Evolutionary conservation across 1,140 invertebrate genomes (phyloP), one percentile per base, ranked within the genome.

Genomic region (Bombus polaris): DNA sequence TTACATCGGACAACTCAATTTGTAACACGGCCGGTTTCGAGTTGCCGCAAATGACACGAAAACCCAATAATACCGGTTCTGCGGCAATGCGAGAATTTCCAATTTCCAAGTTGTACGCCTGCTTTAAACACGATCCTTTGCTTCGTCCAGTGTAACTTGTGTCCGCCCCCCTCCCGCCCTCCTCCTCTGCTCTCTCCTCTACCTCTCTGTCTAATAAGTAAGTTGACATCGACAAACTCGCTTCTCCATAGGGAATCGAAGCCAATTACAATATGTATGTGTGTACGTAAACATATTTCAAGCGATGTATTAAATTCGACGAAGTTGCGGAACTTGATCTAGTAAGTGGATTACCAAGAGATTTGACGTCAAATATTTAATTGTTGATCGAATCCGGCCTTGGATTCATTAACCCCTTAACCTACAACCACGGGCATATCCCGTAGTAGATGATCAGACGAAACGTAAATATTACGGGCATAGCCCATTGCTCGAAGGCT

Each of bases 11-110:
- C 66, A 84, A 84, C 82, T 84, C 82, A 79, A 84, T 84, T 84
- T 84, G 82, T 79, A 84, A 84, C 76, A 12, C 3, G 65, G 37
- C 39, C 53, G 37, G 75, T 84, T 79, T 57, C 28, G 39, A 84
- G 47, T 59, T 15, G 37, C 76, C 82, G 35, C 87, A 77, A 89
- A 79, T 89, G 85, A 89, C 87, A 85, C 83, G 87, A 86, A 39
- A 89, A 89, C 88, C 83, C 79, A 65, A 89, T 89, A 89, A 68
- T 77, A 86, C 85, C 77, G 39, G n/a, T 39, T 53, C 68, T 35
- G 59, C 35, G 83, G 83, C 75, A 77, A 86, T 70, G 87, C 76
- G 75, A 89, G 88, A 89, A 89, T 89, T 88, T 88, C 83, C 87
- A 89, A 88, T 88, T 89, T 89, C 83, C 59, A 88, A 88, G 68